Percentiles rank a stretch among this genome's conserved stretches.
phyloP scores from a whole-genome alignment of 1,140 invertebrate genomes.

The Bradynema listronoti region DNA sequence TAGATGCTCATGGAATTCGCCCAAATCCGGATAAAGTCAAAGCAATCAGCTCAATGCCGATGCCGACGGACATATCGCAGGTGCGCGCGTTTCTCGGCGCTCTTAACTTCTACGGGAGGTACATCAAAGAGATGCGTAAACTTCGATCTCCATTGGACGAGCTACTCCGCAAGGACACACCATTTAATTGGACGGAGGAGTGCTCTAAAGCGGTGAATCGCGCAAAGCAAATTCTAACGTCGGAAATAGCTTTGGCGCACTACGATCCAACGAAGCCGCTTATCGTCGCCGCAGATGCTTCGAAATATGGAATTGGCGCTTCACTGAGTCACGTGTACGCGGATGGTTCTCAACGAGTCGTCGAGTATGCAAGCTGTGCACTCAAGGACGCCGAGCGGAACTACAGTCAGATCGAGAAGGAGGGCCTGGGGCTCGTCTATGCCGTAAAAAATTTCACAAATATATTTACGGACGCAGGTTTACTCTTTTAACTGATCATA shows the following conservation, averaged over 20 bases:
- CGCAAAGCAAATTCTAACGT: constrained; percentile 46
- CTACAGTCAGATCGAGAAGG: constrained; percentile 62
- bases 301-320: constrained; percentile 59
- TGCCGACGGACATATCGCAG: neutral
- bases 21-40: no score
- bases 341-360: constrained; percentile 58
- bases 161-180: constrained; percentile 26
- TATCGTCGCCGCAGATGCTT: constrained; percentile 60
- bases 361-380: constrained; percentile 59
- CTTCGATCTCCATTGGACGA: constrained; percentile 23
- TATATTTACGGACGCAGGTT: constrained; percentile 10
- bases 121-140: constrained; percentile 19
- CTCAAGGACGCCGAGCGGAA: constrained; percentile 60
- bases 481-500: constrained; percentile 17
- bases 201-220: constrained; percentile 33
- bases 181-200: constrained; percentile 7
- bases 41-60: no score
- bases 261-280: constrained; percentile 58
- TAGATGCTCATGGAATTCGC: no score
- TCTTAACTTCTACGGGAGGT: constrained; percentile 36
- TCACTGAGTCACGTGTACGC: constrained; percentile 59
- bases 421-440: constrained; percentile 45
- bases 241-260: constrained; percentile 45
- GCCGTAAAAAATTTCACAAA: constrained; percentile 19
- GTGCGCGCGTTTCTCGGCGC: constrained; percentile 44